These are phyloP conservation scores for Ceraclea dissimilis DNA, from an alignment of 2,888 invertebrate genomes.

Conservation along the genomic window DNA sequence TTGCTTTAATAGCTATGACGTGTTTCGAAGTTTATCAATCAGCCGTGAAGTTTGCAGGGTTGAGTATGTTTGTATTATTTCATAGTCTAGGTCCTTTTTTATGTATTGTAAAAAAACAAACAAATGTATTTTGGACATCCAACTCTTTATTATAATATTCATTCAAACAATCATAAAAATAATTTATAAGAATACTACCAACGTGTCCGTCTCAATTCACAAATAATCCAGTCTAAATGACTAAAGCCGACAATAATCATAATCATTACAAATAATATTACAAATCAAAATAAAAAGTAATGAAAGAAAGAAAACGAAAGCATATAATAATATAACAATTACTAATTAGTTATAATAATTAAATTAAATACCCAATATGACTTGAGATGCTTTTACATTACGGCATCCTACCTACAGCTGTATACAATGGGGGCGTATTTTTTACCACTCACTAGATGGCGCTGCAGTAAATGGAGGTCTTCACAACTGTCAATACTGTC, in stretches of 20 bases:
- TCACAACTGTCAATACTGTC: too few species aligned
- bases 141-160: conserved; percentile 53
- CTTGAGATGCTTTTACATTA: neutral
- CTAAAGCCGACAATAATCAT: conserved; percentile 24
- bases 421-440: neutral
- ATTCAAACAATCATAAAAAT: conserved; percentile 55
- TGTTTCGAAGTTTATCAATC: too few species aligned
- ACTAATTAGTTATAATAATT: too few species aligned
- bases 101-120: neutral
- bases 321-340: too few species aligned
- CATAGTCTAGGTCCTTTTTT: neutral
- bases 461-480: too few species aligned
- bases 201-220: conserved; percentile 21
- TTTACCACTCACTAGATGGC: too few species aligned
- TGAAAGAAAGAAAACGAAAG: neutral
- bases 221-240: conserved; percentile 24
- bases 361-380: neutral
- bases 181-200: conserved; percentile 51
- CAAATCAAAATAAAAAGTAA: conserved; percentile 17
- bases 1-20: too few species aligned
- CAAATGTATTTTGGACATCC: conserved; percentile 38
- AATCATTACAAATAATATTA: conserved; percentile 22
- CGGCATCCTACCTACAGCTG: conserved; percentile 1
- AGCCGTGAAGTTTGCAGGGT: too few species aligned
- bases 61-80: too few species aligned